Evolutionary conservation across 2,888 invertebrate genomes (phyloP).

Genomic region (Andrena flavipes): DNA sequence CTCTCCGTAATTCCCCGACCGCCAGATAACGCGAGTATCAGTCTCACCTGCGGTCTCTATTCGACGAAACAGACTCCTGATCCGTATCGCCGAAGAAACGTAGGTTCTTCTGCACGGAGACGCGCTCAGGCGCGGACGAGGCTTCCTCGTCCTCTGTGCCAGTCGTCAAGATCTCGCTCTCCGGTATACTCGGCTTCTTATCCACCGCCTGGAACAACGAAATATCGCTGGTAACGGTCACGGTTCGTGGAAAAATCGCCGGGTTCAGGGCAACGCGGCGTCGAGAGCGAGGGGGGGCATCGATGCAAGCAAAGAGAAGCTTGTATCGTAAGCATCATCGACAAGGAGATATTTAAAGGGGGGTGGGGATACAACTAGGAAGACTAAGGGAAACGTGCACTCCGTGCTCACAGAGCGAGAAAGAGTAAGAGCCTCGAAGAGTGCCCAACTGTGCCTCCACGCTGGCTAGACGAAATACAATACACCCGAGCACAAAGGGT

Average conservation of each 20-base stretch:
- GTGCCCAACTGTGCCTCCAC: not conserved
- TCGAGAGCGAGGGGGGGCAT: not conserved
- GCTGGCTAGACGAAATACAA: conserved; percentile 26
- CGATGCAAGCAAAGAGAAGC: not conserved
- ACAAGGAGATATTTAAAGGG: not conserved
- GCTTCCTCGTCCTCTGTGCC: conserved; percentile 87
- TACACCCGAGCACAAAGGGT: conserved; percentile 59
- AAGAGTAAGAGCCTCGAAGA: not conserved
- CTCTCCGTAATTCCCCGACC: too few relatives aligned
- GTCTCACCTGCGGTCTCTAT: conserved; percentile 80
- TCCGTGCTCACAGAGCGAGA: too few relatives aligned
- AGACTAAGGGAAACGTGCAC: not conserved
- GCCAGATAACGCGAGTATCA: not conserved
- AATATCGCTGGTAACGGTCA: conserved; percentile 2
- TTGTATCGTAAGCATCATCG: conserved; percentile 26
- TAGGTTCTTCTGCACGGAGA: conserved; percentile 87
- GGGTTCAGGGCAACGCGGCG: not conserved
- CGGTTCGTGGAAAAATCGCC: conserved; percentile 2
- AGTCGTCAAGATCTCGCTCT: conserved; percentile 85
- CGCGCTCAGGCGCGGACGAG: conserved; percentile 81
- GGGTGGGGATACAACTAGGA: not conserved
- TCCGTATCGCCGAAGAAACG: conserved; percentile 95
- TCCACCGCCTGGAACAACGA: conserved; percentile 78
- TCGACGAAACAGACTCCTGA: conserved; percentile 87
- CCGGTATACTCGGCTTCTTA: conserved; percentile 82